Conservation (phyloP, 2,888 invertebrate species). For the Rhaphigaster nebulosa region DNA sequence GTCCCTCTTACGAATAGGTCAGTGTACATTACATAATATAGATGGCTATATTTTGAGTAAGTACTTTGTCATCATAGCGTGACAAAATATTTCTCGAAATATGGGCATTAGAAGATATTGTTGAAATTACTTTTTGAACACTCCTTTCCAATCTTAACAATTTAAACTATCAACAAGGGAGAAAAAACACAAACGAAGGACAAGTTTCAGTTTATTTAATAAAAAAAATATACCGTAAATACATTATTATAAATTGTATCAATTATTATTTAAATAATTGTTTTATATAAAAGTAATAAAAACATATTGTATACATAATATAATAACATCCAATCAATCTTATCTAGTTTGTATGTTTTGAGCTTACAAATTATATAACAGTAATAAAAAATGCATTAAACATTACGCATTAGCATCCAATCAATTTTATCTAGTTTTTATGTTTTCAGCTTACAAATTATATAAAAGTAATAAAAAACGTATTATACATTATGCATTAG, state of each 20-base stretch:
- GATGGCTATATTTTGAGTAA: neutral
- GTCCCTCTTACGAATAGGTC: neutral
- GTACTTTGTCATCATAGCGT: neutral
- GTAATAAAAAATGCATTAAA: too few species aligned
- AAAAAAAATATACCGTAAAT: neutral
- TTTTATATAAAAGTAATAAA: too few species aligned
- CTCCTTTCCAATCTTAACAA: neutral
- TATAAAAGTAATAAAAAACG: too few species aligned
- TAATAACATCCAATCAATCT: too few species aligned
- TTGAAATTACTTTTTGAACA: neutral
- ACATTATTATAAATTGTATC: neutral
- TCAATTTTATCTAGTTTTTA: too few species aligned
- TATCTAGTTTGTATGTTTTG: too few species aligned
- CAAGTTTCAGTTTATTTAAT: neutral
- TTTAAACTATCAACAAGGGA: neutral
- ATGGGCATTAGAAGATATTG: neutral
- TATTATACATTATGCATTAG: too few species aligned
- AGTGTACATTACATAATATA: neutral
- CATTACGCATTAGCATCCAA: too few species aligned
- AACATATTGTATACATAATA: too few species aligned
- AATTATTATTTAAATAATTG: too few species aligned
- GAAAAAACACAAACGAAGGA: neutral
- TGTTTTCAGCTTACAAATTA: too few species aligned
- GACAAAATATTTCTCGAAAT: neutral
- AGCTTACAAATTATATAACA: too few species aligned